Base-by-base conservation (phyloP, 1,140 invertebrate species). In the Popillia japonica region DNA sequence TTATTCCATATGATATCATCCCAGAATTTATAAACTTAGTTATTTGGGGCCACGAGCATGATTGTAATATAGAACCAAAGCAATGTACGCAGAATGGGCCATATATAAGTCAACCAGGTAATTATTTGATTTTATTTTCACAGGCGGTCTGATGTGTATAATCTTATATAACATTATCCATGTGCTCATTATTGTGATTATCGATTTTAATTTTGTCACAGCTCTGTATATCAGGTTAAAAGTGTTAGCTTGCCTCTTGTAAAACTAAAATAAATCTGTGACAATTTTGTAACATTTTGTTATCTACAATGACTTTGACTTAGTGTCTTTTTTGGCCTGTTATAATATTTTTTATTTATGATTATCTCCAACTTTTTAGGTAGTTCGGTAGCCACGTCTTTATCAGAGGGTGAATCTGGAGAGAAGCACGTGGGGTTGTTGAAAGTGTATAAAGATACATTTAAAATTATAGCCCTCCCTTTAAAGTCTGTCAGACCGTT, bases 21-120 rank as follows among this genome's bases (percentile, higher is more conserved):
- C 96, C 96, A 10, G 88, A 92, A 20, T 98, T 98, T 85, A 87
- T 99, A 34, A 91, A 99, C 87, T 87, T 99, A 27, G 92, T 99
- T 55, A 89, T 99, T 76, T 99, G 99, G 98, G 99, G 99, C 2
- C 99, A 99, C 87, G 99, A 99, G 85, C 98, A 99, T 87, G 96
- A 99, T 83, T 98, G 96, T 87, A 89, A 91, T 79, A 93, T 98
- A 79, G 89, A 90, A 17, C 94, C 95, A 34, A 92, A 94, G 81
- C 88, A 83, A 74, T 68, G 14, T 68, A 92, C 89, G 87, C 87
- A 84, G 81, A 87, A 87, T 83, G 86, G 90, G 44, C 96, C 97
- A 82, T 92, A 89, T 85, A 93, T 99, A 64, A 90, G 91, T n/a
- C 98, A 99, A 86, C 98, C 98, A 76, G 98, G 96, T 85, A 85